phyloP scores from a whole-genome alignment of 2,113 vertebrate genomes.

The Sorex araneus region DNA sequence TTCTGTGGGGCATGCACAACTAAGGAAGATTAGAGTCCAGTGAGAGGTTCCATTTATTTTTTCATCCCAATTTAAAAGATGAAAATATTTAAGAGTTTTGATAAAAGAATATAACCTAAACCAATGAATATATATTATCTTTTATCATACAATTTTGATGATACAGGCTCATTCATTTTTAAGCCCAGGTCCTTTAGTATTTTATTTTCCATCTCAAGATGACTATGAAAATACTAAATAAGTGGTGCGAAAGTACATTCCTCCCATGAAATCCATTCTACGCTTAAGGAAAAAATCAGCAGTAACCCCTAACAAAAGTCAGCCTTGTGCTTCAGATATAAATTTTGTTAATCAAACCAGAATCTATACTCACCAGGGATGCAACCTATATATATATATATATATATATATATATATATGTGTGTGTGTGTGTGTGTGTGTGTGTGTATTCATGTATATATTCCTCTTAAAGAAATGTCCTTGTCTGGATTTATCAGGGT shows the following conservation, averaged over 20 bases:
- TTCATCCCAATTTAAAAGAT: slow-evolving; percentile 68
- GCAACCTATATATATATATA: too few species aligned
- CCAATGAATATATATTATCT: background rate
- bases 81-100: slow-evolving; percentile 64
- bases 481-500: too few species aligned
- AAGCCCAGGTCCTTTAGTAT: background rate
- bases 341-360: too few species aligned
- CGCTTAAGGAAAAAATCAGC: background rate
- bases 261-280: slow-evolving; percentile 15
- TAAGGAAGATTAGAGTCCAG: slow-evolving; percentile 81
- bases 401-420: too few species aligned
- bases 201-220: slow-evolving; percentile 52
- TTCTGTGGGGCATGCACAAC: slow-evolving; percentile 69
- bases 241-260: slow-evolving; percentile 34
- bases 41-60: slow-evolving; percentile 78
- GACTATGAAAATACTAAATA: background rate
- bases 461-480: too few species aligned
- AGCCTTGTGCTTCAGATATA: background rate
- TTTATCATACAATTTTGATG: background rate
- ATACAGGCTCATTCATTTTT: slow-evolving; percentile 19
- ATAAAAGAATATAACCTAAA: slow-evolving; percentile 57
- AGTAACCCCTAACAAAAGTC: background rate
- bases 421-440: too few species aligned
- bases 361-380: too few species aligned
- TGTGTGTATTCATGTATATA: too few species aligned